These are phyloP conservation scores for Trichogramma pretiosum DNA, from an alignment of 1,140 invertebrate species.

Conservation along the genomic window DNA sequence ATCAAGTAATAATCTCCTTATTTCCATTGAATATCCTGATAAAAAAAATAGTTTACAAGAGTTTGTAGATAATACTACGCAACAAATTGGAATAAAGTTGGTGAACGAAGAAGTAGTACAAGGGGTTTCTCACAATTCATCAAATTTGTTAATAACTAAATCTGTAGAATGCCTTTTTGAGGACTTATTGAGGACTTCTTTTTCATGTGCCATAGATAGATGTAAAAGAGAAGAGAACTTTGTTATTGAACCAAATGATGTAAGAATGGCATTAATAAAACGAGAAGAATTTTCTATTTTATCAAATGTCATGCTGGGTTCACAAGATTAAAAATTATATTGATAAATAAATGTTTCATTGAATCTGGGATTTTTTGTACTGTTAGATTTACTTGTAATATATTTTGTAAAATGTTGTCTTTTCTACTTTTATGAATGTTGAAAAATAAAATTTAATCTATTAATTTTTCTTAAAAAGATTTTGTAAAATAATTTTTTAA, in stretches of 20 bases:
- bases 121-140: constrained; percentile 28
- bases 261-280: constrained; percentile 29
- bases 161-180: constrained; percentile 34
- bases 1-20: constrained; percentile 9
- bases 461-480: too few species aligned
- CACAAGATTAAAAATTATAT: constrained; percentile 12
- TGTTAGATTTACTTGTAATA: too few species aligned
- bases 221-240: constrained; percentile 18
- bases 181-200: constrained; percentile 32
- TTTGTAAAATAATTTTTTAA: too few species aligned
- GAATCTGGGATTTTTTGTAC: too few species aligned
- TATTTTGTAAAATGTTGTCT: too few species aligned
- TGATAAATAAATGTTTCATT: not conserved
- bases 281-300: constrained; percentile 41
- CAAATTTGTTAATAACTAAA: constrained; percentile 31
- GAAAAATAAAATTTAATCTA: too few species aligned
- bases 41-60: constrained; percentile 24
- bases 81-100: constrained; percentile 33
- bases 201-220: constrained; percentile 34
- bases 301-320: constrained; percentile 37
- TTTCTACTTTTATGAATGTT: too few species aligned
- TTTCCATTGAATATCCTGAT: constrained; percentile 27
- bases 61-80: constrained; percentile 31
- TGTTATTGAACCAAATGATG: constrained; percentile 31
- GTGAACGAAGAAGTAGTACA: constrained; percentile 32